Percentiles rank a stretch among this genome's conserved stretches.
Conservation (phyloP, 1,140 invertebrate genomes). For the Camponotus floridanus region DNA sequence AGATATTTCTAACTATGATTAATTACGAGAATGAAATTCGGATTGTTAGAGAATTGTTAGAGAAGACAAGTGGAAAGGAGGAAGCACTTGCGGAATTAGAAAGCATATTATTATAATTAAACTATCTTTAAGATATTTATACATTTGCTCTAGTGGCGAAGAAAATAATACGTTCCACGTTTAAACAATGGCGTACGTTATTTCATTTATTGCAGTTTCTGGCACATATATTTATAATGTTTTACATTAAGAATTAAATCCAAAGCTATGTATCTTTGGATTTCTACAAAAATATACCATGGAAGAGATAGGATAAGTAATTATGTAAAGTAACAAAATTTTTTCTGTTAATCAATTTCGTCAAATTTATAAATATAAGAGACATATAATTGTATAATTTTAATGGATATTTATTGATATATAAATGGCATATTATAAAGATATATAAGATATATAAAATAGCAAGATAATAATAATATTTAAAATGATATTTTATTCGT, state of each 20-base stretch:
- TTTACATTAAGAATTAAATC: slow-evolving; percentile 37
- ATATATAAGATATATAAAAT: too few species aligned
- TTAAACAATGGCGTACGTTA: slow-evolving; percentile 53
- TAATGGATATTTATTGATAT: too few species aligned
- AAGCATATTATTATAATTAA: not conserved
- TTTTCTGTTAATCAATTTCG: not conserved
- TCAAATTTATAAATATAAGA: not conserved
- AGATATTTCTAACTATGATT: slow-evolving; percentile 64
- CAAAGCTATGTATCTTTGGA: too few species aligned
- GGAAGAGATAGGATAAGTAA: slow-evolving; percentile 4
- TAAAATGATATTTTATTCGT: too few species aligned
- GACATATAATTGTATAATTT: not conserved
- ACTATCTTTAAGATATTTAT: slow-evolving; percentile 49
- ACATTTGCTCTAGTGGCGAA: not conserved
- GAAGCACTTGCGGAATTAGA: not conserved
- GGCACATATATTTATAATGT: slow-evolving; percentile 45
- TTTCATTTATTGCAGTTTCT: slow-evolving; percentile 51
- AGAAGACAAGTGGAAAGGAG: not conserved
- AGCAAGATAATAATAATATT: too few species aligned
- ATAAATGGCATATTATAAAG: too few species aligned
- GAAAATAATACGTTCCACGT: slow-evolving; percentile 43
- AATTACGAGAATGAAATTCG: slow-evolving; percentile 66
- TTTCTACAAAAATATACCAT: not conserved
- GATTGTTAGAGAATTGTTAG: not conserved
- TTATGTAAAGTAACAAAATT: not conserved